These are phyloP conservation scores for Chionodraco myersi DNA, from an alignment of 2,113 vertebrate species.

Conservation along the genomic window DNA sequence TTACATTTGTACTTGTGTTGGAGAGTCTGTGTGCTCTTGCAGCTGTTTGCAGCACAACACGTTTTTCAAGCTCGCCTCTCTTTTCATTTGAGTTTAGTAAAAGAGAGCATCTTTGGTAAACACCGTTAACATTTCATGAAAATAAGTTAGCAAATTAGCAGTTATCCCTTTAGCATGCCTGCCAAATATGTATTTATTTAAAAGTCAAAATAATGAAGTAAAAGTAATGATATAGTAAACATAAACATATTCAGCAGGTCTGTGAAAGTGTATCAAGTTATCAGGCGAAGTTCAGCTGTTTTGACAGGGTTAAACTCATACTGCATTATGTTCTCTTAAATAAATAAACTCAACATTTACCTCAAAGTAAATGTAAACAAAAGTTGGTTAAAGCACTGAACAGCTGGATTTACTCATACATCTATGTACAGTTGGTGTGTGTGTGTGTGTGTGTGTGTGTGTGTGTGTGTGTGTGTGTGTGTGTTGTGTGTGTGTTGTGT, in stretches of 20 bases:
- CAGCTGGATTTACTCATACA: neutral
- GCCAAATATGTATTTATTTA: slow-evolving; percentile 40
- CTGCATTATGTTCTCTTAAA: slow-evolving; percentile 15
- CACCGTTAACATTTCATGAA: neutral
- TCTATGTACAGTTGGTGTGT: neutral
- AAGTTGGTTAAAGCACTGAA: slow-evolving; percentile 9
- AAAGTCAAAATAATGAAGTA: slow-evolving; percentile 29
- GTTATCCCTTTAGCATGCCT: slow-evolving; percentile 11
- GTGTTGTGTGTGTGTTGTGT: too few relatives aligned
- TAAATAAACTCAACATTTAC: slow-evolving; percentile 46
- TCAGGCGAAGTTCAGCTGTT: slow-evolving; percentile 13
- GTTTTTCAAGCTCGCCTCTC: neutral
- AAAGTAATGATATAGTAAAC: neutral
- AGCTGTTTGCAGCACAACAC: slow-evolving; percentile 4
- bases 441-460: too few relatives aligned
- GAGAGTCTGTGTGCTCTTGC: neutral
- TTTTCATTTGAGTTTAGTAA: neutral
- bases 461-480: too few relatives aligned
- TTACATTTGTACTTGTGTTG: neutral
- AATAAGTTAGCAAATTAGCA: slow-evolving; percentile 7
- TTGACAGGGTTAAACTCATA: slow-evolving; percentile 36
- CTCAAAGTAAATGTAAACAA: slow-evolving; percentile 24
- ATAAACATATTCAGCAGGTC: slow-evolving; percentile 23
- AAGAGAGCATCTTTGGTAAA: slow-evolving; percentile 4
- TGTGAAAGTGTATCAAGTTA: slow-evolving; percentile 19